These are phyloP conservation scores for Lasaia peninsularis DNA, from an alignment of 1,140 invertebrate genomes.

Conservation along the genomic window DNA sequence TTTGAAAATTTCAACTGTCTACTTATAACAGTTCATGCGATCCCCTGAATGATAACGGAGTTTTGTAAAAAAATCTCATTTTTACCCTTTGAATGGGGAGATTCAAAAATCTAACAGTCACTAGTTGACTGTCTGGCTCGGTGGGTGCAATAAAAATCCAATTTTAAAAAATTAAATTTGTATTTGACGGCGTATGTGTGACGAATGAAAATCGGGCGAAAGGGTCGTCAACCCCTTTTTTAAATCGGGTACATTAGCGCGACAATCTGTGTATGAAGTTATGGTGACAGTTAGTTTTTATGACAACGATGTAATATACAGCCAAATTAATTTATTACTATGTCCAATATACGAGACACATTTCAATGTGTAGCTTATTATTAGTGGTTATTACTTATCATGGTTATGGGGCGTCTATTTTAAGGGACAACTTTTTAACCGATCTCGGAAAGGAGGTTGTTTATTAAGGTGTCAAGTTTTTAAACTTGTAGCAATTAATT, in stretches of 20 bases:
- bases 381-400: conserved; percentile 7
- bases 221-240: conserved; percentile 53
- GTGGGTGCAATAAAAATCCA: conserved; percentile 70
- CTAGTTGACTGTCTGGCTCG: too few relatives aligned
- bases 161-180: conserved; percentile 71
- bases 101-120: too few relatives aligned
- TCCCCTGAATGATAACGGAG: too few relatives aligned
- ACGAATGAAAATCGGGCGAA: conserved; percentile 55
- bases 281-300: conserved; percentile 65
- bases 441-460: too few relatives aligned
- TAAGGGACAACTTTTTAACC: not conserved
- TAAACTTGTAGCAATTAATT: too few relatives aligned
- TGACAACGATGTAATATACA: conserved; percentile 50
- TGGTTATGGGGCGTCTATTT: not conserved
- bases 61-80: too few relatives aligned
- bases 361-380: conserved; percentile 4
- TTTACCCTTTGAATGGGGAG: too few relatives aligned
- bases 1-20: too few relatives aligned
- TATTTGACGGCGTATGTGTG: conserved; percentile 64
- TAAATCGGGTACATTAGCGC: conserved; percentile 38
- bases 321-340: conserved; percentile 62
- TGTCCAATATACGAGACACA: conserved; percentile 36
- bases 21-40: too few relatives aligned
- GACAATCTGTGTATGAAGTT: conserved; percentile 67
- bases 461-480: too few relatives aligned